Conservation (phyloP, 2,113 vertebrate species). For the Apodemus sylvaticus region DNA sequence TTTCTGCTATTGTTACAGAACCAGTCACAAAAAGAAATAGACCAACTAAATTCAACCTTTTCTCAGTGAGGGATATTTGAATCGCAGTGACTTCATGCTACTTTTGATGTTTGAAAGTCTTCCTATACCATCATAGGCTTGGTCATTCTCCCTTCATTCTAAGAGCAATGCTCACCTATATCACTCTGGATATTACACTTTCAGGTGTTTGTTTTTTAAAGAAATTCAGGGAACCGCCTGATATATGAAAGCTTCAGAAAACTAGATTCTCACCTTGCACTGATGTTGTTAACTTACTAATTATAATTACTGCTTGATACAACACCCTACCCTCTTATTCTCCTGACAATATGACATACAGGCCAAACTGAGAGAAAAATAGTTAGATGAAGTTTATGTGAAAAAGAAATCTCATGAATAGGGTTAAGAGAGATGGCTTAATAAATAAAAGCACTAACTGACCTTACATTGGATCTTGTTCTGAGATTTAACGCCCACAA, state of each 20-base stretch:
- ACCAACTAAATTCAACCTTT: neutral
- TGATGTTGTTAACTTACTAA: neutral
- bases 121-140: fast-evolving
- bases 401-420: neutral
- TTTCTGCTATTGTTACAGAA: neutral
- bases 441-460: neutral
- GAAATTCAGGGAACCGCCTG: neutral
- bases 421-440: no score
- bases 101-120: neutral
- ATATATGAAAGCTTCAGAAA: neutral
- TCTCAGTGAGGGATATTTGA: neutral
- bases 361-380: neutral
- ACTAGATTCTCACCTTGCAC: neutral
- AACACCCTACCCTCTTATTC: neutral
- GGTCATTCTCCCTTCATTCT: neutral
- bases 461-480: neutral
- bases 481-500: neutral
- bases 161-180: fast-evolving
- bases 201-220: neutral
- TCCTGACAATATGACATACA: neutral
- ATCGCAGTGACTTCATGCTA: neutral
- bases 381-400: neutral
- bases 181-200: neutral
- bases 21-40: neutral
- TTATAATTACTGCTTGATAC: neutral